phyloP scores from a whole-genome alignment of 2,113 vertebrate species.

The Climacteris rufus region DNA sequence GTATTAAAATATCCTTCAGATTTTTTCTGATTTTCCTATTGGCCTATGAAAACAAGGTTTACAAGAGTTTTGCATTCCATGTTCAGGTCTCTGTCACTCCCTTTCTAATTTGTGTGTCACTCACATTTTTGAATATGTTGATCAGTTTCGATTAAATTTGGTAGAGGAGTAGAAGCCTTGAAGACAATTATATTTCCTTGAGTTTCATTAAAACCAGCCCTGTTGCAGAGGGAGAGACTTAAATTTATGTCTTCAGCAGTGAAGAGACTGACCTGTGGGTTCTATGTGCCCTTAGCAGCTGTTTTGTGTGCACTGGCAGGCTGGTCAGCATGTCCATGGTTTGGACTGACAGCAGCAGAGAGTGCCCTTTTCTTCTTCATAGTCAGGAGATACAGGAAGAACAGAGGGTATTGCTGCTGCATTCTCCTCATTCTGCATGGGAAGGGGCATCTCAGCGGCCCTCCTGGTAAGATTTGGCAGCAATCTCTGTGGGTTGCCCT shows the following conservation, averaged over 20 bases:
- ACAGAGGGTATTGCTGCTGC: background rate
- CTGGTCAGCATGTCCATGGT: accelerated
- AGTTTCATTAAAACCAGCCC: background rate
- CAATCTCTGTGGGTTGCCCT: background rate
- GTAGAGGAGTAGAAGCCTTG: background rate
- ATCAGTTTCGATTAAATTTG: background rate
- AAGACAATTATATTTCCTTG: background rate
- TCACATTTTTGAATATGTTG: background rate
- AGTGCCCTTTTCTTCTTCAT: background rate
- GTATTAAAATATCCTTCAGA: background rate
- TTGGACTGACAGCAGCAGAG: background rate
- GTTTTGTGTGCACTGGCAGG: background rate
- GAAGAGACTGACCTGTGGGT: background rate
- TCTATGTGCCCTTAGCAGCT: background rate
- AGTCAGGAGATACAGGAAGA: background rate
- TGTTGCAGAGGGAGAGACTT: background rate
- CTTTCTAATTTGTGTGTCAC: background rate
- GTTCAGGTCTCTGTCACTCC: background rate
- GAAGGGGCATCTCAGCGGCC: background rate
- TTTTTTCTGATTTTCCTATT: background rate
- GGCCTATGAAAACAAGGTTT: background rate
- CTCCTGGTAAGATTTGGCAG: background rate
- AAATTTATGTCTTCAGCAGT: background rate
- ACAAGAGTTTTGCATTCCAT: background rate
- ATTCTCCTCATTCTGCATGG: background rate